phyloP scores from a whole-genome alignment of 2,113 vertebrate genomes.

The Prunella fulvescens region DNA sequence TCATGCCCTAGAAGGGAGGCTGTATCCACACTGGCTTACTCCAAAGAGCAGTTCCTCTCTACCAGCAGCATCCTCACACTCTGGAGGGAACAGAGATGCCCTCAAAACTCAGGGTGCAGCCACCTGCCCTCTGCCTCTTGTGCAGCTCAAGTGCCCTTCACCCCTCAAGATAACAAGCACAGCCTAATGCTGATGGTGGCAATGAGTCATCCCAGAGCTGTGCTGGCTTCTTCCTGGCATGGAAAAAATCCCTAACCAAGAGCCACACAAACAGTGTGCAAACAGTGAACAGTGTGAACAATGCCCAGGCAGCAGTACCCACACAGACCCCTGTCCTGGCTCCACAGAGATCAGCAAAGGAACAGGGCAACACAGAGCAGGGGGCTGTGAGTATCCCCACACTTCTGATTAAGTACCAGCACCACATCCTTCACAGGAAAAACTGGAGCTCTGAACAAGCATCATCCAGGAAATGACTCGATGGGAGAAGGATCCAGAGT shows the following conservation, averaged over 20 bases:
- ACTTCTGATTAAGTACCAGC: background rate
- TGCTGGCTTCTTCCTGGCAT: background rate
- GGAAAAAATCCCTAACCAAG: background rate
- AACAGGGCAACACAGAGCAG: background rate
- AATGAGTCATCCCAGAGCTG: background rate
- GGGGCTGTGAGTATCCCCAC: background rate
- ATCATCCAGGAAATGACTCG: constrained; percentile 25
- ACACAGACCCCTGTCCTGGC: background rate
- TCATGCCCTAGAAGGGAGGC: background rate
- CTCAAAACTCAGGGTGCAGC: background rate
- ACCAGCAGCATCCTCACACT: background rate
- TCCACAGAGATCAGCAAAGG: background rate
- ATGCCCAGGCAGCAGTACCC: accelerated
- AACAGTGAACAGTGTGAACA: background rate
- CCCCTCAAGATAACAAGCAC: background rate
- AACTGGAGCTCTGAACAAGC: background rate
- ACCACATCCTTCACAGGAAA: background rate
- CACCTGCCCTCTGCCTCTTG: background rate
- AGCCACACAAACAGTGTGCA: background rate
- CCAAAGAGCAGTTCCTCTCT: background rate
- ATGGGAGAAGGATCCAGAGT: background rate
- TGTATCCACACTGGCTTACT: background rate
- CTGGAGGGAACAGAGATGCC: background rate
- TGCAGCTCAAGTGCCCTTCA: background rate
- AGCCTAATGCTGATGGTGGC: background rate